A percentile compares a stretch with the other conserved stretches of the same genome.
These are phyloP conservation scores for Choreutis nemorana DNA, from an alignment of 2,888 invertebrate species.

Conservation along the genomic window DNA sequence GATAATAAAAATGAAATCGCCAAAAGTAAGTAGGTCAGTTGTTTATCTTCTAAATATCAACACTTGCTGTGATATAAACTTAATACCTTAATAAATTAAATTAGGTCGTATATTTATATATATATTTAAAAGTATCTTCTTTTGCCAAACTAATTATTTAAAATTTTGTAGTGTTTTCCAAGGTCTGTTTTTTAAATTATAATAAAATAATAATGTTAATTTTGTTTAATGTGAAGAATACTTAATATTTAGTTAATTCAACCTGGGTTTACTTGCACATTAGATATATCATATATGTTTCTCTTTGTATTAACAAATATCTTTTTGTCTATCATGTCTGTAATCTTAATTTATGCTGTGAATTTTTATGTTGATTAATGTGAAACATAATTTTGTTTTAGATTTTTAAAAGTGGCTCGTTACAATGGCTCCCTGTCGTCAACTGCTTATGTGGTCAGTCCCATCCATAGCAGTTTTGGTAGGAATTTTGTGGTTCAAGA, in stretches of 20 bases:
- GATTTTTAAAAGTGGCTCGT: conserved; percentile 73
- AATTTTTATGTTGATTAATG: neutral
- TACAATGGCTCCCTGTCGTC: conserved; percentile 81
- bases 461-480: conserved; percentile 82
- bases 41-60: conserved; percentile 18
- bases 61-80: neutral
- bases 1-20: conserved; percentile 19
- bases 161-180: neutral
- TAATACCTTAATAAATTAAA: conserved; percentile 1
- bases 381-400: conserved; percentile 52
- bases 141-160: neutral
- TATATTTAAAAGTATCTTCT: neutral
- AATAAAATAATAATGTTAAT: too few relatives aligned
- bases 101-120: neutral
- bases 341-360: neutral
- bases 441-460: conserved; percentile 79
- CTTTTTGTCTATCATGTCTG: neutral
- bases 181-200: too few relatives aligned
- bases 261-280: too few relatives aligned
- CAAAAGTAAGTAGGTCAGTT: conserved; percentile 32
- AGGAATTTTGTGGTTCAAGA: conserved; percentile 85
- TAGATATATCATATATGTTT: neutral
- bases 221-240: too few relatives aligned
- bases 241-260: too few relatives aligned
- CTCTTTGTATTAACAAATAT: neutral